Conservation (phyloP, 1,140 invertebrate species). For the Cecropterus lyciades region DNA sequence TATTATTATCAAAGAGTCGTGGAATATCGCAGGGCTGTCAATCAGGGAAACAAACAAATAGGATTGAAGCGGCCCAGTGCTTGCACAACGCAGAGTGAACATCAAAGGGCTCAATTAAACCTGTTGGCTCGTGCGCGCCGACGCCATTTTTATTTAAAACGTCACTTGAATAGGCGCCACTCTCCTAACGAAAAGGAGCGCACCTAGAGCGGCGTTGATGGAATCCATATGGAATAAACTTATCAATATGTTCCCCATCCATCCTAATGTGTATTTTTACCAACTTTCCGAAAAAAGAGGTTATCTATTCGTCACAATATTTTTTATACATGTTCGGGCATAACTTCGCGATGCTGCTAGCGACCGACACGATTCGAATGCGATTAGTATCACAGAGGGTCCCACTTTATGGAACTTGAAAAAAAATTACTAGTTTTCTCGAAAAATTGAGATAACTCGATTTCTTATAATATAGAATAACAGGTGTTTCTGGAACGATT, state of each 20-base stretch:
- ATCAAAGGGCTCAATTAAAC: conserved; percentile 46
- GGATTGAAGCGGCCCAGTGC: conserved; percentile 1
- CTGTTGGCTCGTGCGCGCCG: conserved; percentile 38
- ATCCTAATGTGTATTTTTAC: too few species aligned
- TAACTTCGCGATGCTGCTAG: too few species aligned
- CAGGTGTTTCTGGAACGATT: too few species aligned
- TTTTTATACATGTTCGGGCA: too few species aligned
- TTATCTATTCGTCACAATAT: too few species aligned
- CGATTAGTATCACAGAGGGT: too few species aligned
- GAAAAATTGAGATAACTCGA: too few species aligned
- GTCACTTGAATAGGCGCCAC: conserved; percentile 22
- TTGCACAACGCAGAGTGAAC: conserved; percentile 30
- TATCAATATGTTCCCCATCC: not conserved
- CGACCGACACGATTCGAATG: too few species aligned
- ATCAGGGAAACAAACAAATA: conserved; percentile 26
- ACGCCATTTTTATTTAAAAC: conserved; percentile 19
- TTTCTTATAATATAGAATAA: too few species aligned
- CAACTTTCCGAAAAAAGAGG: too few species aligned
- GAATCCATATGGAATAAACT: conserved; percentile 2
- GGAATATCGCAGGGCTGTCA: conserved; percentile 4
- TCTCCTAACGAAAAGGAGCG: not conserved
- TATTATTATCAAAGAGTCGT: not conserved
- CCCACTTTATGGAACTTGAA: too few species aligned
- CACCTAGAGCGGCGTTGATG: not conserved
- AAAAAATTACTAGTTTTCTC: too few species aligned